Evolutionary conservation across 2,113 vertebrate species (phyloP), one percentile per base, ranked within the genome.

Genomic region (Nesogale talazaci): DNA sequence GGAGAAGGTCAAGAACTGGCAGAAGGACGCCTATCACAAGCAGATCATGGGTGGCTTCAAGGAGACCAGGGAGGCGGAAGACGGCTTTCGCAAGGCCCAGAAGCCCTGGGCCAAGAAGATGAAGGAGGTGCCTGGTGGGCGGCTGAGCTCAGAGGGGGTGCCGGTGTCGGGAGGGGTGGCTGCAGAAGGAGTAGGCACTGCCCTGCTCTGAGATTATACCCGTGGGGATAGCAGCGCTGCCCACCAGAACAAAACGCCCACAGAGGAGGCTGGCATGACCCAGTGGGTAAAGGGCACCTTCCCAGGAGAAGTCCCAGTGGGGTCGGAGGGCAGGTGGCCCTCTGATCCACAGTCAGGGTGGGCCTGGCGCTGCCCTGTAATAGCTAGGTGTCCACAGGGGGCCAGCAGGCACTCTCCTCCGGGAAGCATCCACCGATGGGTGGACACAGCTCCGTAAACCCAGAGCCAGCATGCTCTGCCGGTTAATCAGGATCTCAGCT

Each of bases 21-120:
- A 99, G 98, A 99, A 99, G 97, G 99, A 99, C 0, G 98, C 99
- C 40, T 99, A 99, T 96, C 99, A 99, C 98, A 99, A 99, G 98
- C 99, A 99, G 95, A 99, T 99, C 97, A 99, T 99, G 88, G 99
- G 99, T 0, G 99, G 99, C 94, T 99, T 99, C 98, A 99, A 99
- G 96, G 99, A 99, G 96, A 98, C 99, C 96, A 99, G 99, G 94
- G 99, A 99, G 96, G 99, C 99, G 2, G 99, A 99, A 0, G 99
- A 99, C 0, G 99, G 99, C 67, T 99, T 99, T 97, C 99, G 99
- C 93, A 99, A 99, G 98, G 99, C 99, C 40, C 99, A 99, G 98
- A 99, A 99, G 86, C 99, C 99, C 22, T 99, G 99, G 99, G 99
- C 99, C 96, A 99, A 99, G 96, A 99, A 99, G 97, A 98, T 99